phyloP scores from a whole-genome alignment of 2,888 invertebrate genomes.

The Lasioglossum morio region DNA sequence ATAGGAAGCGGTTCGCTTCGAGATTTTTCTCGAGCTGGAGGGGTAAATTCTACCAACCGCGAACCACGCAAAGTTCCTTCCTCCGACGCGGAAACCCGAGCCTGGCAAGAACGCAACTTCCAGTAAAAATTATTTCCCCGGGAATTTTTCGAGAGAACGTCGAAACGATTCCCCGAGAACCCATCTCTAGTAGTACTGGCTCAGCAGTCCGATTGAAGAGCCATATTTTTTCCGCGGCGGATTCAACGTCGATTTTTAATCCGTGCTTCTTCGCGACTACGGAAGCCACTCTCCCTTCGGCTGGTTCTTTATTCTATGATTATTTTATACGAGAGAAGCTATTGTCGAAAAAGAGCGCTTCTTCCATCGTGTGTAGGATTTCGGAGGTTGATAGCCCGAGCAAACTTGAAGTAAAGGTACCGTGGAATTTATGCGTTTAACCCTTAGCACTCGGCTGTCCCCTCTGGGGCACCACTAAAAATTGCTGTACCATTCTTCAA shows the following conservation, averaged over 20 bases:
- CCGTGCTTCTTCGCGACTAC: background rate
- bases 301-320: background rate
- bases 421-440: too few relatives aligned
- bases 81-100: slow-evolving; percentile 11
- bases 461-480: too few relatives aligned
- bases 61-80: background rate
- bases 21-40: slow-evolving; percentile 30
- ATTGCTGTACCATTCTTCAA: too few relatives aligned
- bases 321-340: background rate
- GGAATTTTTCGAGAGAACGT: background rate
- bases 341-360: too few relatives aligned
- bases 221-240: background rate
- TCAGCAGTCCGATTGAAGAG: background rate
- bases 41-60: slow-evolving; percentile 7
- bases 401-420: background rate
- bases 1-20: slow-evolving; percentile 25
- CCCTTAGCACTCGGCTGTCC: too few relatives aligned
- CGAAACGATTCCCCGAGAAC: background rate
- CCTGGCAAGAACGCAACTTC: slow-evolving; percentile 6
- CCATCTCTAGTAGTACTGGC: background rate
- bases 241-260: background rate
- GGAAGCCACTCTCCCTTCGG: background rate
- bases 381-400: background rate
- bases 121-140: slow-evolving; percentile 3
- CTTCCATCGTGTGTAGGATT: background rate